Conservation (phyloP, 1,140 invertebrate genomes). For the Akabosia matsudoensis region DNA sequence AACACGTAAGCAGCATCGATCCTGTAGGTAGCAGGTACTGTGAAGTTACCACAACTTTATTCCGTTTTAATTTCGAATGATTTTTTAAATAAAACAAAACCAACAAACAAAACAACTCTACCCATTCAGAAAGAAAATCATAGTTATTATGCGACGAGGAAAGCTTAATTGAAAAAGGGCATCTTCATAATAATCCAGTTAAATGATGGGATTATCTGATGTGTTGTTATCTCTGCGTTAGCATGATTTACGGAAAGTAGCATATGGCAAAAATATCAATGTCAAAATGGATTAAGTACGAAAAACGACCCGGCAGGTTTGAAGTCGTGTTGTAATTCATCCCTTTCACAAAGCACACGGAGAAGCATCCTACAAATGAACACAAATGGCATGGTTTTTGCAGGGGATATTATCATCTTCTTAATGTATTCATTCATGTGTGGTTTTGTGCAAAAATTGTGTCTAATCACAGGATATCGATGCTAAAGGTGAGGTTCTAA, state of each 20-base stretch:
- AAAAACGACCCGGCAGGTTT: background rate
- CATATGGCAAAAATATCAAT: constrained; percentile 4
- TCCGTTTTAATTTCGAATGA: background rate
- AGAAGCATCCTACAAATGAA: background rate
- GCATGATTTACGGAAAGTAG: background rate
- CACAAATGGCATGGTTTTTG: background rate
- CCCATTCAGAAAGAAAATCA: background rate
- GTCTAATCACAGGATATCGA: background rate
- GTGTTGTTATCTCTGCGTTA: background rate
- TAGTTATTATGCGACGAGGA: background rate
- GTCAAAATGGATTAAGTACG: background rate
- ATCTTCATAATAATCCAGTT: background rate
- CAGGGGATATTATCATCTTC: background rate
- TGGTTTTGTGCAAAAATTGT: background rate
- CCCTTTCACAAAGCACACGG: background rate
- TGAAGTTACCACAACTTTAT: too few relatives aligned
- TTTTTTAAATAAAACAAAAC: background rate
- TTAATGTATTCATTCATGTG: background rate
- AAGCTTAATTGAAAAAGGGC: constrained; percentile 18
- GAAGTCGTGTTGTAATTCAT: background rate
- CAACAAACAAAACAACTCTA: background rate
- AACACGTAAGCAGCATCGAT: background rate
- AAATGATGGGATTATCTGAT: background rate
- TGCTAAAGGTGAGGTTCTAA: background rate
- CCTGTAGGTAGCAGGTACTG: too few relatives aligned